Evolutionary conservation across 1,140 invertebrate genomes (phyloP).

Genomic region (Cyclargus thomasi): DNA sequence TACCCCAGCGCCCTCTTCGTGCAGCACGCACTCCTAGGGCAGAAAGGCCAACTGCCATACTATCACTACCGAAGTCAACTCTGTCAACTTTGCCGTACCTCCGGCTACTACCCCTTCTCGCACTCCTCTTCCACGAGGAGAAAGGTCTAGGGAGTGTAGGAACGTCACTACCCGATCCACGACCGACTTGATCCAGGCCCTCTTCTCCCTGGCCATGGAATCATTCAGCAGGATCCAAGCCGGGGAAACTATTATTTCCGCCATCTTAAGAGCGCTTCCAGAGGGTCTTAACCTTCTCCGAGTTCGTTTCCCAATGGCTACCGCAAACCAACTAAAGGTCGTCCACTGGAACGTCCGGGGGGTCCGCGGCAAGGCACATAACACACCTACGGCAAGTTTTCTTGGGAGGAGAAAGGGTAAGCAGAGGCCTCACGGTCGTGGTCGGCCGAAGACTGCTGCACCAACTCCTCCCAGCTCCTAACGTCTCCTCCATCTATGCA

Average conservation of each 20-base stretch:
- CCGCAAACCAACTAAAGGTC: neutral
- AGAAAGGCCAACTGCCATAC: neutral
- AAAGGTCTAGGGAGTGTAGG: no score
- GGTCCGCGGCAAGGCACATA: neutral
- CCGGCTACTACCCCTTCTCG: neutral
- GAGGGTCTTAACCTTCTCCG: neutral
- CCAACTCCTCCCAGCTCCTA: neutral
- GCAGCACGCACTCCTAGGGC: neutral
- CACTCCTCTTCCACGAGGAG: no score
- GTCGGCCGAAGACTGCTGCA: neutral
- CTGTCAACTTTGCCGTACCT: neutral
- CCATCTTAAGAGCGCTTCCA: neutral
- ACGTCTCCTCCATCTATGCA: conserved; percentile 4
- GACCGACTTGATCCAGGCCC: neutral
- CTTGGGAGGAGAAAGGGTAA: neutral
- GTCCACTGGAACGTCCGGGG: conserved; percentile 6
- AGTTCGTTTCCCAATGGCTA: neutral
- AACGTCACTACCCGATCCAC: neutral
- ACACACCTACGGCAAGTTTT: neutral
- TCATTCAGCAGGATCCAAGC: neutral
- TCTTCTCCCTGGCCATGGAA: neutral
- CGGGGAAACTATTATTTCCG: neutral
- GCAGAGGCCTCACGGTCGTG: neutral
- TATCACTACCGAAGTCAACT: no score
- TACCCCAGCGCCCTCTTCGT: neutral